phyloP scores from a whole-genome alignment of 1,140 invertebrate genomes.

The Neodiprion virginianus region DNA sequence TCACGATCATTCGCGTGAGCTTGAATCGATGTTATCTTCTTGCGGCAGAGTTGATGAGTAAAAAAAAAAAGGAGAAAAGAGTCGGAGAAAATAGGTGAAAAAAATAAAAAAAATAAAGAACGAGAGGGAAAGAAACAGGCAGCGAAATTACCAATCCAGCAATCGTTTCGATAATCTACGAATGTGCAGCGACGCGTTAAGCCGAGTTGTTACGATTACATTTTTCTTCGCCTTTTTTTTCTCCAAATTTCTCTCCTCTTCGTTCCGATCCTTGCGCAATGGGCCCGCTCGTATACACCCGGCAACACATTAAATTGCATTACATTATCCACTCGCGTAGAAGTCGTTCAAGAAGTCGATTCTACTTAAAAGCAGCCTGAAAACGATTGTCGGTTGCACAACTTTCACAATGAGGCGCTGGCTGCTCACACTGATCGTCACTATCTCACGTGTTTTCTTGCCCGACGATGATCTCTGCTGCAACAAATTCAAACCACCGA shows the following conservation, averaged over 20 bases:
- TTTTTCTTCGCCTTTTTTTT: not conserved
- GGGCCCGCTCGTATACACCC: not conserved
- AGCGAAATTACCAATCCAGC: not conserved
- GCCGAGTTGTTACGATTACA: not conserved
- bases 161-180: not conserved
- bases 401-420: not conserved
- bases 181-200: not conserved
- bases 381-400: conserved; percentile 6
- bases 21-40: too few relatives aligned
- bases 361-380: not conserved
- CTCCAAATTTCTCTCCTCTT: not conserved
- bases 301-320: too few relatives aligned
- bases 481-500: not conserved
- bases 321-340: too few relatives aligned
- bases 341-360: too few relatives aligned
- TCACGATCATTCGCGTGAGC: too few relatives aligned
- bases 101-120: not conserved
- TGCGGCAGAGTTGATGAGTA: too few relatives aligned
- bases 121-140: not conserved
- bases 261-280: not conserved
- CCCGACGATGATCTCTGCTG: not conserved
- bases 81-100: not conserved
- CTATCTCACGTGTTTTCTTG: not conserved
- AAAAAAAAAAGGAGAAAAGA: not conserved
- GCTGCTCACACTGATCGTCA: too few relatives aligned